A percentile compares a stretch with the other conserved stretches of the same genome.
Evolutionary conservation across 2,797 vertebrate species (phyloP).

Genomic region (Pterois miles): DNA sequence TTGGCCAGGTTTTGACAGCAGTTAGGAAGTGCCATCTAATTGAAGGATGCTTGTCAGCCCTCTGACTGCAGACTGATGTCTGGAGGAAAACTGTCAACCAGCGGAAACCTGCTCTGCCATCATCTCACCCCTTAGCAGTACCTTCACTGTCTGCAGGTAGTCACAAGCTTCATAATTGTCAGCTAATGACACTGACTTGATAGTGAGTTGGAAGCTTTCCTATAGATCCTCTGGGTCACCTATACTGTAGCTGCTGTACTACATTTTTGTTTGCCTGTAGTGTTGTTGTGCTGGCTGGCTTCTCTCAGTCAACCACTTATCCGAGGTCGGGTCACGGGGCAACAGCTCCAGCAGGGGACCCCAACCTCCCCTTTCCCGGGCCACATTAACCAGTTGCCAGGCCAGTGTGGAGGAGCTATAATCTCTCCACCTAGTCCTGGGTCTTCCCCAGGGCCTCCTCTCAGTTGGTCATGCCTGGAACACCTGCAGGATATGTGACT

Average conservation of each 20-base stretch:
- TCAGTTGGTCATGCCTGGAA: too few species aligned
- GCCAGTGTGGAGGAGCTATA: too few species aligned
- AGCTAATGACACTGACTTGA: slow-evolving; percentile 34
- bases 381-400: too few species aligned
- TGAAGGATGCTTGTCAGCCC: slow-evolving; percentile 59
- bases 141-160: slow-evolving; percentile 17
- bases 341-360: too few species aligned
- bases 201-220: slow-evolving; percentile 4
- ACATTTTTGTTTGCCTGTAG: not conserved
- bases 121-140: not conserved
- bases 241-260: not conserved
- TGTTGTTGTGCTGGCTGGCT: not conserved
- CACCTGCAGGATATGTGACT: too few species aligned
- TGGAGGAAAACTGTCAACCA: slow-evolving; percentile 46
- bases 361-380: too few species aligned
- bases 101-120: slow-evolving; percentile 20
- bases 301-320: slow-evolving; percentile 2
- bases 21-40: slow-evolving; percentile 49
- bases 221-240: not conserved
- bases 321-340: too few species aligned
- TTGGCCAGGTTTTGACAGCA: slow-evolving; percentile 55
- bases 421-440: too few species aligned
- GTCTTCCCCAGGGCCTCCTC: too few species aligned
- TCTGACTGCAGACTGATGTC: slow-evolving; percentile 49
- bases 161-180: slow-evolving; percentile 19